A percentile compares a stretch with the other conserved stretches of the same genome.
Conservation (phyloP, 2,113 vertebrate genomes). For the Spheniscus mendiculus region DNA sequence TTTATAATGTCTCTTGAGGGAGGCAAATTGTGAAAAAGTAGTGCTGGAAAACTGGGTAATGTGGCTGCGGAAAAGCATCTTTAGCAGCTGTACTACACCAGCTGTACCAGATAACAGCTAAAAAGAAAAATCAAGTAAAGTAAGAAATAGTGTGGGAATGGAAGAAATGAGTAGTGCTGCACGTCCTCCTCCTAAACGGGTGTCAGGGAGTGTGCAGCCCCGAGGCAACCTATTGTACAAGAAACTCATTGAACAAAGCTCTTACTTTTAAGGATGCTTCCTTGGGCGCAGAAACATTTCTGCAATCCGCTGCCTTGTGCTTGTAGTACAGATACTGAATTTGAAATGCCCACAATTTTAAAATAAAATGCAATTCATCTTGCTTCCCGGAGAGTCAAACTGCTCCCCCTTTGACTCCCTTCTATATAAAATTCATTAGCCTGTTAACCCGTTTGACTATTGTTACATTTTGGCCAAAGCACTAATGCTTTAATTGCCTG, state of each 20-base stretch:
- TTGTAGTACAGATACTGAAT: background rate
- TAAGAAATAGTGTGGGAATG: slow-evolving; percentile 50
- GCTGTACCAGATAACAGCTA: slow-evolving; percentile 42
- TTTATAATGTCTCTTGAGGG: slow-evolving; percentile 45
- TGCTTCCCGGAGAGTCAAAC: background rate
- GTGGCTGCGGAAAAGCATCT: slow-evolving; percentile 12
- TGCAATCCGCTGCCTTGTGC: background rate
- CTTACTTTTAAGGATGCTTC: background rate
- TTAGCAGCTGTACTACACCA: slow-evolving; percentile 41
- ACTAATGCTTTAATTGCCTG: background rate
- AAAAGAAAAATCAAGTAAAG: background rate
- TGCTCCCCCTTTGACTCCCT: background rate
- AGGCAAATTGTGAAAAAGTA: slow-evolving; percentile 49
- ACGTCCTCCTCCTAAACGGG: background rate
- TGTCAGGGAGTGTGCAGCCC: background rate
- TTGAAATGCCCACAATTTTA: background rate
- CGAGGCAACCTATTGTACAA: background rate
- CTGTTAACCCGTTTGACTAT: background rate
- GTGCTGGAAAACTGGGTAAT: slow-evolving; percentile 16
- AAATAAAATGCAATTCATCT: background rate
- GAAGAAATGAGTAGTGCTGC: background rate
- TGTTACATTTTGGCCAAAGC: background rate
- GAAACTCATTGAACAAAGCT: background rate
- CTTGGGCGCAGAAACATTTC: background rate
- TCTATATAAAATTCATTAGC: background rate